phyloP scores from a whole-genome alignment of 1,140 invertebrate species.

The Vollenhovia emeryi region DNA sequence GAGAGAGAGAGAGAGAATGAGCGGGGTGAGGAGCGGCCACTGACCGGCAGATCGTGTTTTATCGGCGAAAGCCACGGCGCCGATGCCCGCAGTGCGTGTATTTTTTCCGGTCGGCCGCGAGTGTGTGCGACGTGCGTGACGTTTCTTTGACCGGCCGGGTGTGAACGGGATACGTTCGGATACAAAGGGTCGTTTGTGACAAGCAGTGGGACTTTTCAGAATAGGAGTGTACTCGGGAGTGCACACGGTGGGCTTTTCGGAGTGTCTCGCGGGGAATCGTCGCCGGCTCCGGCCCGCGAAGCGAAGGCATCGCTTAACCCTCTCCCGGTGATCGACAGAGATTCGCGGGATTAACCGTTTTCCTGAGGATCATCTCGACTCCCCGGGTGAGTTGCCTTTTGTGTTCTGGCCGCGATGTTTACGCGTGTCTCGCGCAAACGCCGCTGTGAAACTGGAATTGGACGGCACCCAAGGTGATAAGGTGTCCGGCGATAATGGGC shows the following conservation, averaged over 20 bases:
- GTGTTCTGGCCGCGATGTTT: not conserved
- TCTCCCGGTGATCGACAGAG: conserved; percentile 3
- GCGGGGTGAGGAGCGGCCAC: not conserved
- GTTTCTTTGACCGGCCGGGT: conserved; percentile 26
- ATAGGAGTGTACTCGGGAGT: not conserved
- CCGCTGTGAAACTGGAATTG: not conserved
- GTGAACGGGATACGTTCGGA: conserved; percentile 31
- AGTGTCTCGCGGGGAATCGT: not conserved
- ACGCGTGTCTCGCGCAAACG: not conserved
- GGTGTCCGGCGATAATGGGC: not conserved
- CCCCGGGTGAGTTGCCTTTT: conserved; percentile 42
- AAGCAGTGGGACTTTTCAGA: not conserved
- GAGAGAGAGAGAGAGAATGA: not conserved
- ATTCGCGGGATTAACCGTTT: not conserved
- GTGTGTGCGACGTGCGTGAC: conserved; percentile 7
- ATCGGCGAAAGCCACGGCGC: not conserved
- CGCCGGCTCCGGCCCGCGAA: not conserved
- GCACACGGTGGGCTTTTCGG: not conserved
- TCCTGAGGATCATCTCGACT: not conserved
- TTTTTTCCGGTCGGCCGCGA: conserved; percentile 11
- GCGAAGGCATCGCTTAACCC: not conserved
- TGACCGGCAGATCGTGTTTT: not conserved
- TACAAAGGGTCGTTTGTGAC: conserved; percentile 12
- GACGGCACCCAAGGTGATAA: not conserved
- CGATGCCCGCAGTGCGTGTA: not conserved